Evolutionary conservation across 2,113 vertebrate species (phyloP).

Genomic region (Melanocharis versteri): DNA sequence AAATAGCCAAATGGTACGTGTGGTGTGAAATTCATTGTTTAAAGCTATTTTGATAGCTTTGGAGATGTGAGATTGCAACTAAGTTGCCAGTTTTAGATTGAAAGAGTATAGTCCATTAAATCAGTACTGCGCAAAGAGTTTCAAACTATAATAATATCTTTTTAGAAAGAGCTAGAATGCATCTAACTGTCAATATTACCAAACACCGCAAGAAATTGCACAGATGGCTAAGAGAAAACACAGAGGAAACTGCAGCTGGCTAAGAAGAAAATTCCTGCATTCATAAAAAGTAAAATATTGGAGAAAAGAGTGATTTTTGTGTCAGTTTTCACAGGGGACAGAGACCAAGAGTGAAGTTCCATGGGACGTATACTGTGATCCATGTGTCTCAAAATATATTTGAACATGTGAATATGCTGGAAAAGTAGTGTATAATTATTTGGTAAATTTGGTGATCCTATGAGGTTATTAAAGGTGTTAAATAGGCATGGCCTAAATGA

Average conservation of each 20-base stretch:
- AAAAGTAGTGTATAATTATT: not conserved
- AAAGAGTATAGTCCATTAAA: not conserved
- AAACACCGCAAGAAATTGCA: not conserved
- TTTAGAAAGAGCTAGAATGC: not conserved
- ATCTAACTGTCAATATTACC: not conserved
- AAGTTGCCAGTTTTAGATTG: not conserved
- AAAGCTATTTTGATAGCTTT: not conserved
- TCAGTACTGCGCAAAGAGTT: not conserved
- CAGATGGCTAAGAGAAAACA: not conserved
- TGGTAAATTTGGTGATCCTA: not conserved
- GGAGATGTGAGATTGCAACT: not conserved
- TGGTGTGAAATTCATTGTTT: not conserved
- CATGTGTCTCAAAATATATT: not conserved
- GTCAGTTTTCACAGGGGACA: not conserved
- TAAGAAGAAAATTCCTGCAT: not conserved
- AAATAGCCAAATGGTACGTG: not conserved
- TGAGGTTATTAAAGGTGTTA: not conserved
- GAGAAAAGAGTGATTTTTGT: not conserved
- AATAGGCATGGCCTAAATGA: not conserved
- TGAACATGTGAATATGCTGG: not conserved
- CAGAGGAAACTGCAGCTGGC: not conserved
- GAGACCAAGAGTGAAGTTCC: not conserved
- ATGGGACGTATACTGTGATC: not conserved
- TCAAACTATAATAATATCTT: not conserved
- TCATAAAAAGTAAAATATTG: not conserved